Percentiles rank a stretch among this genome's conserved stretches.
phyloP scores from a whole-genome alignment of 2,888 invertebrate species.

The Synanthedon formicaeformis region DNA sequence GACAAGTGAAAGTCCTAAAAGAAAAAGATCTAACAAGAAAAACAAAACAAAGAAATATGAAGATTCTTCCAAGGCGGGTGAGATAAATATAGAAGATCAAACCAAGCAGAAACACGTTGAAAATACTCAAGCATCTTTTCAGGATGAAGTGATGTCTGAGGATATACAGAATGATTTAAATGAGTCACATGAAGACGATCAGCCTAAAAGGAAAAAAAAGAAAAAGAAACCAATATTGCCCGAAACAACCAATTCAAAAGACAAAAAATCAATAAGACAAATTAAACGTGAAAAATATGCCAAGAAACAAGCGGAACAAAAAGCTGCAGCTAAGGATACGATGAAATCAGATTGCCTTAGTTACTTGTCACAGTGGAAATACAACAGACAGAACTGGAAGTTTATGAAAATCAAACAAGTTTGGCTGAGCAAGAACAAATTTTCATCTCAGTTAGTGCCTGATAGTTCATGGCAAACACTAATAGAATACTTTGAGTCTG shows the following conservation, averaged over 20 bases:
- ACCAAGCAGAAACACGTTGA: conserved; percentile 17
- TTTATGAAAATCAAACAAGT: conserved; percentile 83
- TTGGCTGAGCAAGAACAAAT: conserved; percentile 79
- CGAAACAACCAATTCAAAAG: conserved; percentile 36
- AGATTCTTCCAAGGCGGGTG: conserved; percentile 12
- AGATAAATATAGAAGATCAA: conserved; percentile 3
- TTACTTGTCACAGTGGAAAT: conserved; percentile 81
- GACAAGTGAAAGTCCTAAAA: conserved; percentile 5
- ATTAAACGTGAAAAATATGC: conserved; percentile 74
- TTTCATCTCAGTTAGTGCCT: conserved; percentile 71
- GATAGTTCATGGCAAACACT: conserved; percentile 74
- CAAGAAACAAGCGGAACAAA: conserved; percentile 66
- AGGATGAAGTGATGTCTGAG: background rate
- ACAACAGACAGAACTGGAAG: conserved; percentile 78
- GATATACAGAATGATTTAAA: conserved; percentile 7
- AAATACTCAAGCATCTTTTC: background rate
- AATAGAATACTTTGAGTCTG: conserved; percentile 78
- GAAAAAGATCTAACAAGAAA: conserved; percentile 11
- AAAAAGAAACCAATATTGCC: conserved; percentile 29
- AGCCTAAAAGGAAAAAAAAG: conserved; percentile 42
- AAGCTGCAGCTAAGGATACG: conserved; percentile 62
- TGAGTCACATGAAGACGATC: conserved; percentile 34
- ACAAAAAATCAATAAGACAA: conserved; percentile 73
- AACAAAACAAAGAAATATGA: conserved; percentile 9
- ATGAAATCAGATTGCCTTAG: conserved; percentile 73